phyloP scores from a whole-genome alignment of 2,113 vertebrate genomes.

The Eolophus roseicapilla region DNA sequence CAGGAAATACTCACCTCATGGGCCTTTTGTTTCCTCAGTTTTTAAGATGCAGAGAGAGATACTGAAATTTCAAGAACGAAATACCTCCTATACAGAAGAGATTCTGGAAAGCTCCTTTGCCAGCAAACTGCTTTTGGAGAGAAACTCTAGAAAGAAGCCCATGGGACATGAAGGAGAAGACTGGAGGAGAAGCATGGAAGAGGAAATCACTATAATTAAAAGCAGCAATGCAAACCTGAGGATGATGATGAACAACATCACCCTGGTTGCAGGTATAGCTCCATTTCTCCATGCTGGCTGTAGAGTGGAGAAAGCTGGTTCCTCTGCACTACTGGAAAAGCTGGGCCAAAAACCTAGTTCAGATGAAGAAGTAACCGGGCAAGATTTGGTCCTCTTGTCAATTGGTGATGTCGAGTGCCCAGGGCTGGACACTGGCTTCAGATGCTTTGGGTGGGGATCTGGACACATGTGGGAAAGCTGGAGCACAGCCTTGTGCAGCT shows the following conservation, averaged over 20 bases:
- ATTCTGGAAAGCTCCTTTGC: background rate
- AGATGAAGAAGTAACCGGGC: background rate
- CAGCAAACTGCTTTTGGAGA: background rate
- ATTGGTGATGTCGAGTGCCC: background rate
- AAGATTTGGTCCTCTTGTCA: background rate
- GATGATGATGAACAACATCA: conserved; percentile 56
- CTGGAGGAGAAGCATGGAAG: conserved; percentile 2
- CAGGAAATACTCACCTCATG: background rate
- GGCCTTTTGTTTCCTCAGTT: conserved; percentile 48
- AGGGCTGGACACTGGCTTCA: background rate
- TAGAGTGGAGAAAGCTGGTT: background rate
- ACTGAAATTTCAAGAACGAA: background rate
- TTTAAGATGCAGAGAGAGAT: conserved; percentile 26
- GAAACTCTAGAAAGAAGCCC: background rate
- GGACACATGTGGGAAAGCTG: background rate
- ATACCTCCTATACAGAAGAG: background rate
- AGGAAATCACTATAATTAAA: conserved; percentile 52
- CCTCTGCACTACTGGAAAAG: background rate
- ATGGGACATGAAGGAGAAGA: background rate
- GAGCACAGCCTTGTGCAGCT: background rate
- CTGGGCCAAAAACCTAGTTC: background rate
- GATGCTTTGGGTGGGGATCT: background rate
- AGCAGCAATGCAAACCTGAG: conserved; percentile 14
- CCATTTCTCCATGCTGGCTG: background rate
- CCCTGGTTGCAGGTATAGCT: conserved; percentile 20